phyloP scores from a whole-genome alignment of 2,797 vertebrate genomes.

The Pelochelys cantorii region DNA sequence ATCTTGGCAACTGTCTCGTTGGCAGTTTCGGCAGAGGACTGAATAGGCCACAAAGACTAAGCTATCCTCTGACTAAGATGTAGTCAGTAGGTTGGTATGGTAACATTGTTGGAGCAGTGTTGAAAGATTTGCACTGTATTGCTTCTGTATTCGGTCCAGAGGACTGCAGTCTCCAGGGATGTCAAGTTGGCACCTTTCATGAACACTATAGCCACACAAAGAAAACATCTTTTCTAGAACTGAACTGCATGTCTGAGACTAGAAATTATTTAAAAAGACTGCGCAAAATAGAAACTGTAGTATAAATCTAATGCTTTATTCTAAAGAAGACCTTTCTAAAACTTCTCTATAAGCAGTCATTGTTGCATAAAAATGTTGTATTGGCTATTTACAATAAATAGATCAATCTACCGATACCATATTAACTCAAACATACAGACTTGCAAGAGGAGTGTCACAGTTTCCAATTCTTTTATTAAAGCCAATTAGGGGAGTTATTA shows the following conservation, averaged over 20 bases:
- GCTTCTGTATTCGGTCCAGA: fast-evolving
- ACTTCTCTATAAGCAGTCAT: background rate
- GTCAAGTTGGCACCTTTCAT: background rate
- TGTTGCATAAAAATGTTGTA: background rate
- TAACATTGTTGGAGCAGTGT: fast-evolving
- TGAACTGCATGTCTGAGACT: background rate
- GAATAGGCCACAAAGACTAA: background rate
- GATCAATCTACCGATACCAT: background rate
- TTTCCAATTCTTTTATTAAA: background rate
- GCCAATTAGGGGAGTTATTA: background rate
- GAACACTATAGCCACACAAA: background rate
- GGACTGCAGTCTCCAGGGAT: background rate
- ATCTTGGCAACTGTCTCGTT: fast-evolving
- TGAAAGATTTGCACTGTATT: fast-evolving
- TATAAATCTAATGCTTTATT: background rate
- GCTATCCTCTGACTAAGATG: too few species aligned
- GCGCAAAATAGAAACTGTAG: background rate
- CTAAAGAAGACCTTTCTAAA: background rate
- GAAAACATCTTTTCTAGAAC: background rate
- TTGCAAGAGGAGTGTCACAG: background rate
- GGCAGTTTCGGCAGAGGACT: too few species aligned
- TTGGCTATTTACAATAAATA: background rate
- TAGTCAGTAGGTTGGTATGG: fast-evolving
- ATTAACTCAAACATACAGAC: background rate
- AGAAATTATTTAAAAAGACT: background rate